Evolutionary conservation across 1,140 invertebrate genomes (phyloP), one percentile per base, ranked within the genome.

Genomic region (Cydia pomonella): DNA sequence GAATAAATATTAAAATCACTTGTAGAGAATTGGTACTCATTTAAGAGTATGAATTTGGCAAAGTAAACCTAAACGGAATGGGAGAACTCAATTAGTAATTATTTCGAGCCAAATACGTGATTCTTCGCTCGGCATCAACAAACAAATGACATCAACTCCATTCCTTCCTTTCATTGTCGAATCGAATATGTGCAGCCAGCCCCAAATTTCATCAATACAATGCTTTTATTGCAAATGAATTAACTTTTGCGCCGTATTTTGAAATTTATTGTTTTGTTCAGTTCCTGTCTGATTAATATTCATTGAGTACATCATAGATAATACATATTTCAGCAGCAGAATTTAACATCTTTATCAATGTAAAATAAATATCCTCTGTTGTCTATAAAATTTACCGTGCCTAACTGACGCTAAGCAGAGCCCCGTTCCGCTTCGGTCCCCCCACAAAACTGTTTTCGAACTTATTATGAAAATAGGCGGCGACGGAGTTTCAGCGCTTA

Each of bases 401-500:
- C 63, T 16, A 66, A 27, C 25, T 18, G 64, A 69, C 29, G 18
- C 33, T 69, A 38, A 38, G 64, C 64, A 69, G 64, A 69, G 2
- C 25, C 63, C 29, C 64, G 64, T 69, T 41, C n/a, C 64, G 64
- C 64, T 33, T 33, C 27, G 29, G 29, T 18, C 64, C 27, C 29
- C 33, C 6, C 64, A 41, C 64, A 38, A 18, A 69, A 69, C 29
- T 69, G 64, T 23, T 69, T 69, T 69, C 44, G 21, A 72, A 50
- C 71, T 72, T 72, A 72, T 72, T 72, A 72, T 72, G 71, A 72
- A 72, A 72, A 72, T 50, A 50, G 71, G 41, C 33, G 33, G 5
- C 13, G 25, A 25, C 75, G 66, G 59, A 80, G 78, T 82, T 75
- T 80, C 33, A 76, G 75, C 79, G 82, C 75, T 80, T 81, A 80